phyloP scores from a whole-genome alignment of 2,797 vertebrate species.

The Dallia pectoralis region DNA sequence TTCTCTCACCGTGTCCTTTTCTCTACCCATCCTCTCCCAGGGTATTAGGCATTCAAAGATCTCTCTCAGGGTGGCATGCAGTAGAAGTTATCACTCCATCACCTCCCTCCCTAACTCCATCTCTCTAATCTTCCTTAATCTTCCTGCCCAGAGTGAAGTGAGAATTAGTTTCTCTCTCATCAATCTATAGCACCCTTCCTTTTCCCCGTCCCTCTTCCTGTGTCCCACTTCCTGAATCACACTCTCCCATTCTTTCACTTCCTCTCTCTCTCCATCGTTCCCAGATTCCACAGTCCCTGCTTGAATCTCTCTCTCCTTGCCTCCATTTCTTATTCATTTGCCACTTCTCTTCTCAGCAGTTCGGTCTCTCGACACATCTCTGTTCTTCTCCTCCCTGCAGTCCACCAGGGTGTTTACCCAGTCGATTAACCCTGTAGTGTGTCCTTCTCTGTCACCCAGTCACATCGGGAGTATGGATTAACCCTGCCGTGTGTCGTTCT shows the following conservation, averaged over 20 bases:
- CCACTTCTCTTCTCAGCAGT: slow-evolving; percentile 1
- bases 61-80: slow-evolving; percentile 55
- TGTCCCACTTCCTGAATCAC: slow-evolving; percentile 1
- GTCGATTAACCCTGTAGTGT: not conserved
- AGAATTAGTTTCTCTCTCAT: slow-evolving; percentile 82
- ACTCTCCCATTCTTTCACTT: slow-evolving; percentile 29
- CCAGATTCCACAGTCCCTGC: slow-evolving; percentile 29
- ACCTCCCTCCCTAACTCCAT: slow-evolving; percentile 51
- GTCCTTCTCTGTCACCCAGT: not conserved
- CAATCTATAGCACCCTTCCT: slow-evolving; percentile 69
- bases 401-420: not conserved
- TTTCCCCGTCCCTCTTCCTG: slow-evolving; percentile 5
- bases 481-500: not conserved
- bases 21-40: slow-evolving; percentile 57
- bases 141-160: slow-evolving; percentile 79
- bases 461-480: slow-evolving; percentile 1
- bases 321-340: slow-evolving; percentile 19
- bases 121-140: slow-evolving; percentile 81
- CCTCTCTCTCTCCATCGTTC: slow-evolving; percentile 9
- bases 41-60: slow-evolving; percentile 56
- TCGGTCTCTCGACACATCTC: slow-evolving; percentile 18
- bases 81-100: slow-evolving; percentile 59
- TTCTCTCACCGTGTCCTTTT: not conserved
- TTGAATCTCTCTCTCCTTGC: slow-evolving; percentile 50
- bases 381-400: slow-evolving; percentile 1